These are phyloP conservation scores for Ctenoplectra terminalis DNA, from an alignment of 1,140 invertebrate genomes.

Conservation along the genomic window DNA sequence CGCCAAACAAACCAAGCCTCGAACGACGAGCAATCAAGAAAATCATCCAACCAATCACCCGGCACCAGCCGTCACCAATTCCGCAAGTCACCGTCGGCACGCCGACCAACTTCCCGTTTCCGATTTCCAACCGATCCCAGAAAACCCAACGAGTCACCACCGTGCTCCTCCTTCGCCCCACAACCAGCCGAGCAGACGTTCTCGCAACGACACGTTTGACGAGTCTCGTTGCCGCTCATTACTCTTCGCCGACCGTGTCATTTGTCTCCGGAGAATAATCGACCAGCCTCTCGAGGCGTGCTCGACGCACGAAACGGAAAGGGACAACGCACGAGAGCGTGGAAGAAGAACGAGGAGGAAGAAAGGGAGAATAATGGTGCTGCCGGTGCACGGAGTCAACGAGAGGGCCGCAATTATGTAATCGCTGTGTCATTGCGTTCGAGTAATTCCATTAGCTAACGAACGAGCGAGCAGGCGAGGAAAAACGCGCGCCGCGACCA, in stretches of 20 bases:
- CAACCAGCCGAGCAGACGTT: not conserved
- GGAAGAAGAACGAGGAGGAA: constrained; percentile 11
- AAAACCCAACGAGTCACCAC: constrained; percentile 4
- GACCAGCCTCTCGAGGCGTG: constrained; percentile 44
- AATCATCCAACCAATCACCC: not conserved
- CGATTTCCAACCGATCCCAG: constrained; percentile 22
- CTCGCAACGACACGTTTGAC: constrained; percentile 53
- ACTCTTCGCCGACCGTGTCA: constrained; percentile 70
- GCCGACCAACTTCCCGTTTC: constrained; percentile 12
- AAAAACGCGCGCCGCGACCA: constrained; percentile 7
- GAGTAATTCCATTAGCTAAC: constrained; percentile 82
- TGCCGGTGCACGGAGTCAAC: constrained; percentile 58
- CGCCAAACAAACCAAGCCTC: no score
- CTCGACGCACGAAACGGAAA: constrained; percentile 28
- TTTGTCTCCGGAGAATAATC: constrained; percentile 70
- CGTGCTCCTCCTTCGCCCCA: not conserved
- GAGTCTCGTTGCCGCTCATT: constrained; percentile 68
- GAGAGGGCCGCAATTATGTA: constrained; percentile 79
- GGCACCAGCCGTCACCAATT: no score
- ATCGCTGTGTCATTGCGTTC: constrained; percentile 82
- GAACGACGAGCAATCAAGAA: not conserved
- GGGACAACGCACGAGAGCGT: not conserved
- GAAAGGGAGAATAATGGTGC: constrained; percentile 55
- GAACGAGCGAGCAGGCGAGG: constrained; percentile 56
- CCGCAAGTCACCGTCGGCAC: constrained; percentile 16